Percentiles rank a stretch among this genome's conserved stretches.
phyloP scores from a whole-genome alignment of 1,140 invertebrate species.

The Nebria ingens region DNA sequence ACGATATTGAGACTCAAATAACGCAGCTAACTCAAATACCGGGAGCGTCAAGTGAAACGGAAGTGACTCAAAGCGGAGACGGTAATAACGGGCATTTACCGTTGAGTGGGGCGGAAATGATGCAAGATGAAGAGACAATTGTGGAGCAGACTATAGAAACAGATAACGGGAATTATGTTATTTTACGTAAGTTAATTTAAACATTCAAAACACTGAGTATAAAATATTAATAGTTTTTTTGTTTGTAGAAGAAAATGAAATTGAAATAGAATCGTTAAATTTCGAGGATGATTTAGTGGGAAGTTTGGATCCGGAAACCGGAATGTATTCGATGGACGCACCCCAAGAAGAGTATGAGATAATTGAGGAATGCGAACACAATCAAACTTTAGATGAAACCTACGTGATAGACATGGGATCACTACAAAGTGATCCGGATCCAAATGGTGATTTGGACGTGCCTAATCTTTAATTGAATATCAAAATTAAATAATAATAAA shows the following conservation, averaged over 20 bases:
- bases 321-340: background rate
- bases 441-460: too few species aligned
- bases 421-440: background rate
- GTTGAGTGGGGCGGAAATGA: background rate
- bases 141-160: background rate
- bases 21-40: background rate
- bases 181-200: background rate
- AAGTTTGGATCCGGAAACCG: background rate
- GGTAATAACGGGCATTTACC: background rate
- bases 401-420: background rate
- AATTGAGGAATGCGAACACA: background rate
- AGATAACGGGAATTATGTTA: background rate
- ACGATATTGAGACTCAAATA: constrained; percentile 3
- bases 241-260: too few species aligned
- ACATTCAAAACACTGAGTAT: too few species aligned
- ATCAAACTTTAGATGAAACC: background rate
- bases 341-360: background rate
- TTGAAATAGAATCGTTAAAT: too few species aligned
- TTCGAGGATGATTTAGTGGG: background rate
- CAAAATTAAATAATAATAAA: too few species aligned
- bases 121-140: background rate
- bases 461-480: too few species aligned
- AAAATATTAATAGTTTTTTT: too few species aligned
- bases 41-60: background rate
- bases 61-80: background rate